These are phyloP conservation scores for Lobophora halterata DNA, from an alignment of 2,888 invertebrate species.

Conservation along the genomic window DNA sequence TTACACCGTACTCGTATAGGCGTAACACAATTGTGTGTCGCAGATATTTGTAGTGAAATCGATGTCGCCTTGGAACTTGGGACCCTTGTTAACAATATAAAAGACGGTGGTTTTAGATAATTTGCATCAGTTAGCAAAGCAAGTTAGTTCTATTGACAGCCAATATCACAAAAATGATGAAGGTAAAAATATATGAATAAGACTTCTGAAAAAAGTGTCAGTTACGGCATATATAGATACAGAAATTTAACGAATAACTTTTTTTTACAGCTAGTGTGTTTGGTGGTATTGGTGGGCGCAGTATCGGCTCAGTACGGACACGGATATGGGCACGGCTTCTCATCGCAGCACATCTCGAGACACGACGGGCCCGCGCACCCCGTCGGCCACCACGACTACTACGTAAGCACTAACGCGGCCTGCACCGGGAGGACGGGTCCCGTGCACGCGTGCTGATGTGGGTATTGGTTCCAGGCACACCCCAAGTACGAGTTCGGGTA, in stretches of 20 bases:
- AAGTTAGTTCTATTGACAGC: conserved; percentile 18
- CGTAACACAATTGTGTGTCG: conserved; percentile 15
- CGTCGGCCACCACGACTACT: conserved; percentile 32
- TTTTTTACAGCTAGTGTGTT: conserved; percentile 19
- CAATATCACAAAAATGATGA: conserved; percentile 23
- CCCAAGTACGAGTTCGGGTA: conserved; percentile 54
- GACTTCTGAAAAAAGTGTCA: too few species aligned
- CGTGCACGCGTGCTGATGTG: neutral
- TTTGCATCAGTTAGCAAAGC: conserved; percentile 32
- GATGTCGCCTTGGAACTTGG: conserved; percentile 33
- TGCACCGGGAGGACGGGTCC: neutral
- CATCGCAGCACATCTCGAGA: conserved; percentile 42
- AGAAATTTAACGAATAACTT: too few species aligned
- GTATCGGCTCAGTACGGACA: conserved; percentile 42
- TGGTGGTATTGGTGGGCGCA: conserved; percentile 25
- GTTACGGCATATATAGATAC: too few species aligned
- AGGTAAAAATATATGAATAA: conserved; percentile 9
- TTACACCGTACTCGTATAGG: conserved; percentile 20
- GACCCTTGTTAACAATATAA: conserved; percentile 33
- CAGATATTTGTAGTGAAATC: conserved; percentile 34
- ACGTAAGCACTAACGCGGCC: conserved; percentile 19
- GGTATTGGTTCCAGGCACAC: conserved; percentile 42
- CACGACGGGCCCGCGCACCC: conserved; percentile 38
- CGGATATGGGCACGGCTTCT: conserved; percentile 37
- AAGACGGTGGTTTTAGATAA: conserved; percentile 25